A percentile compares a stretch with the other conserved stretches of the same genome.
phyloP scores from a whole-genome alignment of 1,140 invertebrate species.

The Paraescarpia echinospica region DNA sequence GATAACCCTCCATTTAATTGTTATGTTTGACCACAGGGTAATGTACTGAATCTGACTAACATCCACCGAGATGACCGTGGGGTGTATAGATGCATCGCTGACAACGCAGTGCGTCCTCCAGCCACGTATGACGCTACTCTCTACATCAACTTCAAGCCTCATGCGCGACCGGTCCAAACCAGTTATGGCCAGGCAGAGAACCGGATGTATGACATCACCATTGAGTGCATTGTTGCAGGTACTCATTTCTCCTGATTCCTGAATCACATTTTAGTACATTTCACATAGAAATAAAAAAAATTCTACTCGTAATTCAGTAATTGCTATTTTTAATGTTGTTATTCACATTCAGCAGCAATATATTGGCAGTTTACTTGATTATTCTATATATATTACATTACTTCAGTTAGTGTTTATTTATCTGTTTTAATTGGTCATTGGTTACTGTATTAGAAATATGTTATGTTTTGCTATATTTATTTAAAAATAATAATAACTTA shows the following conservation, averaged over 20 bases:
- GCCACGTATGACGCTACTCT: constrained; percentile 47
- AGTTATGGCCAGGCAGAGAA: constrained; percentile 54
- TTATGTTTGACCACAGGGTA: constrained; percentile 31
- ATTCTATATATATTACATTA: not conserved
- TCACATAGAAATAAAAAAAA: not conserved
- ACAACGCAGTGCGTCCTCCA: constrained; percentile 53
- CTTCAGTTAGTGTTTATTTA: too few relatives aligned
- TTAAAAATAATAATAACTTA: too few relatives aligned
- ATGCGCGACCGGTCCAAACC: constrained; percentile 43
- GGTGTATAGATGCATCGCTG: constrained; percentile 53
- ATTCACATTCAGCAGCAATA: not conserved
- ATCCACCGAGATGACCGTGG: constrained; percentile 42
- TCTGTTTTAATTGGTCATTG: too few relatives aligned
- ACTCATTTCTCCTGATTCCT: constrained; percentile 20
- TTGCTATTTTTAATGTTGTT: constrained; percentile 1
- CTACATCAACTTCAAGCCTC: constrained; percentile 44
- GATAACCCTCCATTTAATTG: too few relatives aligned
- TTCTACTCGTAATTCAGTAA: not conserved
- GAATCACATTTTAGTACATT: not conserved
- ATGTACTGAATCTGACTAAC: constrained; percentile 33
- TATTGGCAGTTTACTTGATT: not conserved
- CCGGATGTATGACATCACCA: constrained; percentile 45
- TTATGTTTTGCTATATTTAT: too few relatives aligned
- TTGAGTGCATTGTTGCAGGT: constrained; percentile 53
- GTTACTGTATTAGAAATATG: too few relatives aligned